Percentiles rank a stretch among this genome's conserved stretches.
These are phyloP conservation scores for Erebia aethiops DNA, from an alignment of 2,888 invertebrate species.

Conservation along the genomic window DNA sequence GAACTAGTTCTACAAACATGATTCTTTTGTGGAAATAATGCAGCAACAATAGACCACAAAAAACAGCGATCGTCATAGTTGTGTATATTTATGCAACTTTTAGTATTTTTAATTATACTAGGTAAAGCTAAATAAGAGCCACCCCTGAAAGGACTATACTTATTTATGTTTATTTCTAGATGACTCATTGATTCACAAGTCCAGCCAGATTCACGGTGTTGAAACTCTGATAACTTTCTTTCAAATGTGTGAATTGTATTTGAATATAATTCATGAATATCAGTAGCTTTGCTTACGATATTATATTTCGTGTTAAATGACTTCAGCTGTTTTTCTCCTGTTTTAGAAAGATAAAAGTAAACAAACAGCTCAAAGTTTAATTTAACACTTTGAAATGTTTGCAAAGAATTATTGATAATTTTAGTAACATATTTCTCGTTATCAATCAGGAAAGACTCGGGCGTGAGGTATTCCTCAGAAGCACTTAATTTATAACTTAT, in stretches of 20 bases:
- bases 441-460: conserved; percentile 29
- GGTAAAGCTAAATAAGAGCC: conserved; percentile 2
- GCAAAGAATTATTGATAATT: conserved; percentile 26
- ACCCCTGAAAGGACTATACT: conserved; percentile 18
- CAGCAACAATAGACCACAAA: conserved; percentile 1
- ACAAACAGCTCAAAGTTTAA: conserved; percentile 34
- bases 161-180: conserved; percentile 33
- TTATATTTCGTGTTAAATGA: conserved; percentile 32
- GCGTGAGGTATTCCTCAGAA: conserved; percentile 16
- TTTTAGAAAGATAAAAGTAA: conserved; percentile 13
- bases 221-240: conserved; percentile 28
- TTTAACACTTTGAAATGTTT: conserved; percentile 28
- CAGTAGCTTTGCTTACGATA: not conserved
- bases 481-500: conserved; percentile 34
- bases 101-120: not conserved
- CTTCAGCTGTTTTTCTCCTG: conserved; percentile 28
- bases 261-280: conserved; percentile 2
- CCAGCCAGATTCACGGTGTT: conserved; percentile 37
- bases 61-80: not conserved
- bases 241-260: conserved; percentile 6
- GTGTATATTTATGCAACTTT: conserved; percentile 1
- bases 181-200: conserved; percentile 26
- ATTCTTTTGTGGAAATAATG: conserved; percentile 1
- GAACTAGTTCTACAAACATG: not conserved
- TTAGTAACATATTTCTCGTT: conserved; percentile 8